A percentile compares a stretch with the other conserved stretches of the same genome.
These are phyloP conservation scores for Hemicentrotus pulcherrimus DNA, from an alignment of 35 echinoderm and acorn worm genomes.

Conservation along the genomic window DNA sequence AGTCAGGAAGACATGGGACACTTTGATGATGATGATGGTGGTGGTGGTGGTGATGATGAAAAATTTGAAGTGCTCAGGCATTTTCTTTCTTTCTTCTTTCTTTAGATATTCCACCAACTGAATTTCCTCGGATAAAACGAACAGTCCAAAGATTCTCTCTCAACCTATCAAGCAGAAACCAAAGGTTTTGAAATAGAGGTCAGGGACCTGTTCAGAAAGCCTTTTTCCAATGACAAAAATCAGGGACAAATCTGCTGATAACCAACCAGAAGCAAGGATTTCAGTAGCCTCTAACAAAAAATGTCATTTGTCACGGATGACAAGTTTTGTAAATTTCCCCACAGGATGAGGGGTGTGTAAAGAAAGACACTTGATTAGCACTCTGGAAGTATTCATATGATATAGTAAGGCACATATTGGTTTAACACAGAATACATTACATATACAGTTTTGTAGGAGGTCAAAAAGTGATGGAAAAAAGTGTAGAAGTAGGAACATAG, in stretches of 20 bases:
- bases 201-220: too few species aligned
- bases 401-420: background rate
- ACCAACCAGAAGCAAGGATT: too few species aligned
- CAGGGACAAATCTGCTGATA: too few species aligned
- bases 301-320: too few species aligned
- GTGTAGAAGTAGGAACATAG: too few species aligned
- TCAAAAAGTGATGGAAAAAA: too few species aligned
- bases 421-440: background rate
- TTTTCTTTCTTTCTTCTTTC: background rate
- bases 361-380: background rate
- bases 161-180: background rate
- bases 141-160: background rate
- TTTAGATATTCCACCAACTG: background rate
- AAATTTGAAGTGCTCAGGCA: background rate
- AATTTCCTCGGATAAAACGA: background rate
- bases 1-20: background rate
- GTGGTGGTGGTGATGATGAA: conserved; percentile 3
- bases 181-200: too few species aligned
- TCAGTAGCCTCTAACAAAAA: too few species aligned
- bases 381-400: background rate
- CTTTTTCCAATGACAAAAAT: too few species aligned
- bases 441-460: too few species aligned
- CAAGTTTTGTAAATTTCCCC: too few species aligned
- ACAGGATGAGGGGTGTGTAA: too few species aligned
- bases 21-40: background rate